Evolutionary conservation across 1,140 invertebrate genomes (phyloP), one percentile per base, ranked within the genome.

Genomic region (Probaryconus sp.): DNA sequence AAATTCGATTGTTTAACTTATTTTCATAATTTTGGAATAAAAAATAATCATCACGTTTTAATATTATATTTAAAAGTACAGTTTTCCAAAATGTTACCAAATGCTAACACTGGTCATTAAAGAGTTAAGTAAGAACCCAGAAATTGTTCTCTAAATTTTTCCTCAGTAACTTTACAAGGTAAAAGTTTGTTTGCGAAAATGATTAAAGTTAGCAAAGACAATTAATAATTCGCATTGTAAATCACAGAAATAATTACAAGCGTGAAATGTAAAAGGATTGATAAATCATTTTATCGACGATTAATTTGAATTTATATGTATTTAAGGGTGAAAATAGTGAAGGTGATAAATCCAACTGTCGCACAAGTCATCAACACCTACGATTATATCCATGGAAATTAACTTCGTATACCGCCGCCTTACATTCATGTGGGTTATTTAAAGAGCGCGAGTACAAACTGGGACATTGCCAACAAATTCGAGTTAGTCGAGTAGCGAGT

Each of bases 401-500:
- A 64, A 76, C 73, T 70, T 43, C n/a, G 53, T 64, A 61, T 45
- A 45, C 24, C 43, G 31, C 18, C 48, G 48, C 55, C 60, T 55
- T 65, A 55, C 48, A 60, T 51, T 51, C 45, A 75, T 65, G 60
- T 67, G 65, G 63, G 73, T 79, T 79, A 78, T 80, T 80, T 80
- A 78, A 82, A 79, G 79, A 78, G 70, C 61, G 71, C 16, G 35
- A 73, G 64, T 67, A 65, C 78, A 80, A 84, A 85, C 82, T 84
- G 79, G 83, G 82, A 84, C 81, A 83, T 83, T 77, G 81, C 78
- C 83, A 83, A 83, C 80, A 82, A 85, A 84, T 85, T 83, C 79
- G 80, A 85, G 82, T 85, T 84, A 79, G 80, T 76, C 78, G 72
- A 80, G 80, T 83, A 82, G 79, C 63, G 75, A 81, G 78, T 79